Percentiles rank a stretch among this genome's conserved stretches.
These are phyloP conservation scores for Aphyosemion australe DNA, from an alignment of 2,113 vertebrate species.

Conservation along the genomic window DNA sequence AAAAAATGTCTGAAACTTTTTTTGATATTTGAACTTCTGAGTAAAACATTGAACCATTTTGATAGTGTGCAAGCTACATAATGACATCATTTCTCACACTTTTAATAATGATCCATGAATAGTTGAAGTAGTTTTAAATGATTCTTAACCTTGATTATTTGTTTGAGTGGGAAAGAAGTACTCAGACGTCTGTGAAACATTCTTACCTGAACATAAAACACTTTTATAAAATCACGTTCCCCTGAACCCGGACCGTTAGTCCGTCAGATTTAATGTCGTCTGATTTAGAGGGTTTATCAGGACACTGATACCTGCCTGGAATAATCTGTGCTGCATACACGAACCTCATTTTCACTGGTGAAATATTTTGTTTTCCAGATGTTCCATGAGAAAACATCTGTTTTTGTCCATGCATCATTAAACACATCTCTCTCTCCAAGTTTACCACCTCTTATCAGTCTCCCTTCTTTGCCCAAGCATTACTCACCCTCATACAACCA, in stretches of 20 bases:
- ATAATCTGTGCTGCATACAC: conserved; percentile 23
- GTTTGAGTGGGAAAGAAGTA: too few species aligned
- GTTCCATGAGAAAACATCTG: conserved; percentile 1
- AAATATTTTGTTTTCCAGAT: conserved; percentile 1
- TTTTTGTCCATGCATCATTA: conserved; percentile 13
- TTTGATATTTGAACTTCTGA: too few species aligned
- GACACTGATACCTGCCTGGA: conserved; percentile 15
- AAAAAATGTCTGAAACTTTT: too few species aligned
- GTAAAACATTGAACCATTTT: too few species aligned
- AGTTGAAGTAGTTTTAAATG: too few species aligned
- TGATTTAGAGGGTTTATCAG: conserved; percentile 38
- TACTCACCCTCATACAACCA: conserved; percentile 30
- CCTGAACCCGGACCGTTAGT: not conserved
- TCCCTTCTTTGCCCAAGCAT: conserved; percentile 21
- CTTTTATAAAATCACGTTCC: too few species aligned
- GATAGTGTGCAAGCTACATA: too few species aligned
- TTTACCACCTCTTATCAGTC: conserved; percentile 13
- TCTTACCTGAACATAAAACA: too few species aligned
- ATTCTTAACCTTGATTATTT: too few species aligned
- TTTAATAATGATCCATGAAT: too few species aligned
- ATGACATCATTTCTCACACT: too few species aligned
- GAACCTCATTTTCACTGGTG: conserved; percentile 18
- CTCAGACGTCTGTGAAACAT: too few species aligned
- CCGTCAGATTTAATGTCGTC: conserved; percentile 10
- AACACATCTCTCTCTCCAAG: conserved; percentile 5